Conservation (phyloP, 2,113 vertebrate genomes). For the Megaleporinus macrocephalus region DNA sequence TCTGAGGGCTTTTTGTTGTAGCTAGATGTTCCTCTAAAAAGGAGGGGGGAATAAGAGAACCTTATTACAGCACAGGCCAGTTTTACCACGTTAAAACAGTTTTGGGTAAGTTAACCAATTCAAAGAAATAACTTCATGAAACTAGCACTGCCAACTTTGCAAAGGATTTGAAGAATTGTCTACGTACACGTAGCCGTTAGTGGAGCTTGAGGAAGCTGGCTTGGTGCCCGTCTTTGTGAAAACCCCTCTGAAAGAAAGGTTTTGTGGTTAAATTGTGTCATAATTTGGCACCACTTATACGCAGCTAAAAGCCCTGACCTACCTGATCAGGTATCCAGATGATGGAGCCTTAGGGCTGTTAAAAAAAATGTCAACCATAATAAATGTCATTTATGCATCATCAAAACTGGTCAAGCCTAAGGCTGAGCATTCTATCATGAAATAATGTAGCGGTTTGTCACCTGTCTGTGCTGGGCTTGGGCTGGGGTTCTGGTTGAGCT, state of each 20-base stretch:
- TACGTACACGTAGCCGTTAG: slow-evolving; percentile 69
- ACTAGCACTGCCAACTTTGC: background rate
- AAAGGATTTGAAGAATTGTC: background rate
- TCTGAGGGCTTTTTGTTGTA: slow-evolving; percentile 73
- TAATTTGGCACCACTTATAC: background rate
- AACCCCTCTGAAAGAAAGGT: slow-evolving; percentile 68
- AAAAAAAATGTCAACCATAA: slow-evolving; percentile 33
- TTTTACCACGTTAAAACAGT: too few species aligned
- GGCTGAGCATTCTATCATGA: background rate
- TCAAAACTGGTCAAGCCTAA: background rate
- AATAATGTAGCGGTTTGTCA: slow-evolving; percentile 50
- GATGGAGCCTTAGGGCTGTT: slow-evolving; percentile 59
- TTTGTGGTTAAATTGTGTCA: background rate
- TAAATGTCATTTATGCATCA: background rate
- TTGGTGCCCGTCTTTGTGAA: slow-evolving; percentile 71
- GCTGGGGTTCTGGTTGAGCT: background rate
- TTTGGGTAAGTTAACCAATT: too few species aligned
- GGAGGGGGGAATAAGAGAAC: background rate
- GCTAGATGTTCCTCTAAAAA: slow-evolving; percentile 54
- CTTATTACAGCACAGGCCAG: background rate
- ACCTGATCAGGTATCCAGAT: slow-evolving; percentile 76
- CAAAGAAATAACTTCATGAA: too few species aligned
- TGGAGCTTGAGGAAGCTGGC: slow-evolving; percentile 45
- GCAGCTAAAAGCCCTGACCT: background rate
- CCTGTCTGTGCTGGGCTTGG: slow-evolving; percentile 56